Base-by-base conservation (phyloP, 2,888 invertebrate species). In the Acanthopleura granulata region DNA sequence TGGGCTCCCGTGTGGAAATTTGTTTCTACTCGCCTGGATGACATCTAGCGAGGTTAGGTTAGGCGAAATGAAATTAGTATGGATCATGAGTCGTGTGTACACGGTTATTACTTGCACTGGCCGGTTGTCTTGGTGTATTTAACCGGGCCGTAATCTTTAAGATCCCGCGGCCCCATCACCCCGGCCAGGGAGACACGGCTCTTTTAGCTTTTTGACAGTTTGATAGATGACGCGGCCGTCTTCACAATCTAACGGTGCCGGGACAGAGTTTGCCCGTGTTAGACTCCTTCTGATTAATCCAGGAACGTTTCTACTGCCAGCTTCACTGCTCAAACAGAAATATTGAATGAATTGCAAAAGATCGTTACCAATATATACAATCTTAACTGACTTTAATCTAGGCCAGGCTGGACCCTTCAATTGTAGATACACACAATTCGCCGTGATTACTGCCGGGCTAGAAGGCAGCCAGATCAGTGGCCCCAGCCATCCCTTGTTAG, bases 311-410 rank as follows among this genome's bases (percentile, higher is more conserved):
- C 66, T 6, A 22, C 25, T 15, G 15, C 66, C 29, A 66, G 66
- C 66, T 66, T 66, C 66, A 1, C 29, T 27, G 66, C 66, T 66
- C 66, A 66, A 66, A 66, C 66, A 66, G 66, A 66, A 66, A 66
- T 66, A 66, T 66, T 66, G 66, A 66, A 22, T 22, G 66, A 66
- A 66, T 66, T 66, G 29, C 66, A 27, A 22, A 66, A 22, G 66
- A 66, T 66, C 66, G 66, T 27, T 66, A 66, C 66, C 66, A 22
- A 66, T 66, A 66, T 27, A 66, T 66, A 66, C 66, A 27, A 66
- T 66, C 27, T 66, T 66, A 27, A 66, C 27, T 22, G 66, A 66
- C 27, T 66, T 66, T 66, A 66, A 66, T 66, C 66, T 27, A 18
- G 22, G 29, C 29, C 22, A 27, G 66, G 25, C 27, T 16, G 66